These are phyloP conservation scores for Paratilapia polleni DNA, from an alignment of 2,113 vertebrate species.

Conservation along the genomic window DNA sequence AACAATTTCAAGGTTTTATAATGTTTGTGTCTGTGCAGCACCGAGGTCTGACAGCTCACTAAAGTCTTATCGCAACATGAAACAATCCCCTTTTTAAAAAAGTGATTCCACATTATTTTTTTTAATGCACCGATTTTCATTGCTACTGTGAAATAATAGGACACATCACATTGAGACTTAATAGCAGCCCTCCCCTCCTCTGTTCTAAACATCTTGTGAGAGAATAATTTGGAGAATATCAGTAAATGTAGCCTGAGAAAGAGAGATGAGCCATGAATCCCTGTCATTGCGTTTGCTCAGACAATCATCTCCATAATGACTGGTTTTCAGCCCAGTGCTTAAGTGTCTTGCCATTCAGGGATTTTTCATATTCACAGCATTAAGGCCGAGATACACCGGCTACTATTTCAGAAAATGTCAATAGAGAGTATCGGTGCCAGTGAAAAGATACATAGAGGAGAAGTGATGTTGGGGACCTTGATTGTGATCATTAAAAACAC, in stretches of 20 bases:
- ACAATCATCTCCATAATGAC: conserved; percentile 26
- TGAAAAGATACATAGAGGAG: neutral
- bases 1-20: conserved; percentile 32
- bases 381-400: neutral
- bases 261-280: conserved; percentile 31
- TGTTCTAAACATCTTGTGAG: conserved; percentile 17
- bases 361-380: conserved; percentile 1
- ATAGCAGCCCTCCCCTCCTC: conserved; percentile 1
- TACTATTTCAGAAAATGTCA: conserved; percentile 10
- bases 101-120: conserved; percentile 31
- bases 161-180: conserved; percentile 22
- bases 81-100: conserved; percentile 6
- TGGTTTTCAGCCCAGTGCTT: neutral
- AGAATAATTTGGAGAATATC: conserved; percentile 25
- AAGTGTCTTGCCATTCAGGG: neutral
- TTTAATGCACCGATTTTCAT: conserved; percentile 21
- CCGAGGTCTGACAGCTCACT: neutral
- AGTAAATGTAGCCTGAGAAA: conserved; percentile 25
- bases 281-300: neutral
- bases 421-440: neutral
- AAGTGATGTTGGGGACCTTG: neutral
- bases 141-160: conserved; percentile 40
- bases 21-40: conserved; percentile 9
- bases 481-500: neutral
- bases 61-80: conserved; percentile 27